Conservation (phyloP, 2,797 vertebrate genomes). For the Gallirallus australis region DNA sequence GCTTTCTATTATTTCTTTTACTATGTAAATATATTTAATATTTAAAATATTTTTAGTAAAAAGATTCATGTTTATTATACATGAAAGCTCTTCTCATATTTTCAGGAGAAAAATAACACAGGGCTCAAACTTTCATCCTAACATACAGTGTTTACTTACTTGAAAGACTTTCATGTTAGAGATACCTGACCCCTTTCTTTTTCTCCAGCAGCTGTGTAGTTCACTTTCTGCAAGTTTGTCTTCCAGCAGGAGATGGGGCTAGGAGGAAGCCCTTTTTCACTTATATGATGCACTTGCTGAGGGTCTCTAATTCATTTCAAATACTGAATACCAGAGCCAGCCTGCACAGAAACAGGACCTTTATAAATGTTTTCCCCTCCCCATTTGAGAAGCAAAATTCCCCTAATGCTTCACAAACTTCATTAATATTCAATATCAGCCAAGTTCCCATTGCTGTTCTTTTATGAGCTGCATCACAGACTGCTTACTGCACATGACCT, state of each 20-base stretch:
- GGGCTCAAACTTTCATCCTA: not conserved
- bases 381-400: not conserved
- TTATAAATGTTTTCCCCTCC: not conserved
- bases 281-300: not conserved
- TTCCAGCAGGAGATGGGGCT: not conserved
- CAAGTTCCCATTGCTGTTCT: not conserved
- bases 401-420: not conserved
- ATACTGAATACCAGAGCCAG: not conserved
- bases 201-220: not conserved
- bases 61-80: not conserved
- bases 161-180: not conserved
- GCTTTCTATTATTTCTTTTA: not conserved
- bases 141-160: not conserved
- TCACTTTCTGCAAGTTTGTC: not conserved
- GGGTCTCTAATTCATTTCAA: not conserved
- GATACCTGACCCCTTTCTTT: not conserved
- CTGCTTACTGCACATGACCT: not conserved
- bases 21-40: not conserved
- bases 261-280: not conserved
- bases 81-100: not conserved
- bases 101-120: not conserved
- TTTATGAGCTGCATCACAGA: not conserved
- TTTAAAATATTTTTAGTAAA: not conserved
- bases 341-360: not conserved
- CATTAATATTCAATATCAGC: not conserved